phyloP scores from a whole-genome alignment of 2,888 invertebrate genomes.

The Colletes collaris region DNA sequence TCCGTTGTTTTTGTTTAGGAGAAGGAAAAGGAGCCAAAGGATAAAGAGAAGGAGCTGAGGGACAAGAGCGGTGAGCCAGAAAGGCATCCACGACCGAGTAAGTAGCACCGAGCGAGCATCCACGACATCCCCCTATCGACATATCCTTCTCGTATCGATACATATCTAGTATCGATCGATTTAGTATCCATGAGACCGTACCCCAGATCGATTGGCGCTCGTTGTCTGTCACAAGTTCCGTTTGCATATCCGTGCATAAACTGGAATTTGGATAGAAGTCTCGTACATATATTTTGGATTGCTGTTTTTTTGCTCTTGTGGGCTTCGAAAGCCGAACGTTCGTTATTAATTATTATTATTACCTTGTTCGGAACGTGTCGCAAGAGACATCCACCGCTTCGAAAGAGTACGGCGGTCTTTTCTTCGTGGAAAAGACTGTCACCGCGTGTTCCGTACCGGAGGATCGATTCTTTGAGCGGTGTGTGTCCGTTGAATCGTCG shows the following conservation, averaged over 20 bases:
- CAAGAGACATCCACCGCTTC: conserved; percentile 59
- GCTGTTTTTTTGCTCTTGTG: conserved; percentile 71
- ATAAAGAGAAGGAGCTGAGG: conserved; percentile 77
- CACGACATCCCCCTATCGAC: conserved; percentile 13
- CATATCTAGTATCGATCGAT: too few species aligned
- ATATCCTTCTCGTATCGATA: conserved; percentile 31
- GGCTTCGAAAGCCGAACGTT: conserved; percentile 63
- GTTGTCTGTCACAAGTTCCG: conserved; percentile 56
- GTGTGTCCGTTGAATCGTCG: conserved; percentile 65
- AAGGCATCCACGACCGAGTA: conserved; percentile 82
- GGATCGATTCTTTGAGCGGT: conserved; percentile 57
- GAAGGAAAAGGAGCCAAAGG: conserved; percentile 78
- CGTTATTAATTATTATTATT: conserved; percentile 43
- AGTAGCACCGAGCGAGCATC: conserved; percentile 70
- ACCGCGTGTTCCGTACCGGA: too few species aligned
- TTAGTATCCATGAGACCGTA: conserved; percentile 33
- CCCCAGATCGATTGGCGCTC: conserved; percentile 57
- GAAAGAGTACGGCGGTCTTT: conserved; percentile 4
- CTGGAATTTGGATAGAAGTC: too few species aligned
- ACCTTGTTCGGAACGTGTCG: conserved; percentile 47
- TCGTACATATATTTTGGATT: conserved; percentile 20
- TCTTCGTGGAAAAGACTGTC: too few species aligned
- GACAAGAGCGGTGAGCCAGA: conserved; percentile 79
- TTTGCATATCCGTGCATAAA: conserved; percentile 77
- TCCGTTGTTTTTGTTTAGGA: conserved; percentile 68